Percentiles rank a stretch among this genome's conserved stretches.
These are phyloP conservation scores for Epizoanthus ramosus DNA, from an alignment of 92 coral and sea anemone genomes.

Conservation along the genomic window DNA sequence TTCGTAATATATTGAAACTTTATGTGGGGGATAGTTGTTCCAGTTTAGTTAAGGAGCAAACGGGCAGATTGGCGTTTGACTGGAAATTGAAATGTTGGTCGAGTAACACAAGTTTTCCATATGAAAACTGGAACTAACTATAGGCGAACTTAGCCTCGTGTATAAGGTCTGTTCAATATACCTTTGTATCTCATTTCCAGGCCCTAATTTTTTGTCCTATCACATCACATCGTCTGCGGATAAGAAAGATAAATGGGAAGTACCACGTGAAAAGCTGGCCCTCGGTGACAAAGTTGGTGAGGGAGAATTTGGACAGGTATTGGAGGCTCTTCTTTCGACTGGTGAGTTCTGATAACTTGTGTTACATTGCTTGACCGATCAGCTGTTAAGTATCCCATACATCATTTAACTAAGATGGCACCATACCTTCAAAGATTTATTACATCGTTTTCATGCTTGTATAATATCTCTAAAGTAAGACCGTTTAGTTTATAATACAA, in stretches of 20 bases:
- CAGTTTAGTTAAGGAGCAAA: too few relatives aligned
- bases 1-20: too few relatives aligned
- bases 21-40: too few relatives aligned
- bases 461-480: too few relatives aligned
- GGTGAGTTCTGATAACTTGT: slow-evolving; percentile 42
- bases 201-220: neutral
- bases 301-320: slow-evolving; percentile 84
- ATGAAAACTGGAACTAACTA: too few relatives aligned
- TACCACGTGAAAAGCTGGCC: slow-evolving; percentile 65
- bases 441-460: neutral
- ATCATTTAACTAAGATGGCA: too few relatives aligned
- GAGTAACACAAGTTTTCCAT: too few relatives aligned
- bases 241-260: slow-evolving; percentile 70
- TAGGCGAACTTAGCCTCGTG: too few relatives aligned
- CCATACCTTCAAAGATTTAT: neutral
- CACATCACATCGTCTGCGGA: neutral
- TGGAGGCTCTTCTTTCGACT: slow-evolving; percentile 68
- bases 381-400: too few relatives aligned
- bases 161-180: neutral
- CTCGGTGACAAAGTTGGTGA: slow-evolving; percentile 84
- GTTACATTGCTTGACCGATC: neutral
- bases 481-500: too few relatives aligned
- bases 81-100: too few relatives aligned
- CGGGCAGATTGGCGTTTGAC: too few relatives aligned
- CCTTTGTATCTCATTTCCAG: neutral